Base-by-base conservation (phyloP, 2,888 invertebrate species). In the Pantelozetes paolii region DNA sequence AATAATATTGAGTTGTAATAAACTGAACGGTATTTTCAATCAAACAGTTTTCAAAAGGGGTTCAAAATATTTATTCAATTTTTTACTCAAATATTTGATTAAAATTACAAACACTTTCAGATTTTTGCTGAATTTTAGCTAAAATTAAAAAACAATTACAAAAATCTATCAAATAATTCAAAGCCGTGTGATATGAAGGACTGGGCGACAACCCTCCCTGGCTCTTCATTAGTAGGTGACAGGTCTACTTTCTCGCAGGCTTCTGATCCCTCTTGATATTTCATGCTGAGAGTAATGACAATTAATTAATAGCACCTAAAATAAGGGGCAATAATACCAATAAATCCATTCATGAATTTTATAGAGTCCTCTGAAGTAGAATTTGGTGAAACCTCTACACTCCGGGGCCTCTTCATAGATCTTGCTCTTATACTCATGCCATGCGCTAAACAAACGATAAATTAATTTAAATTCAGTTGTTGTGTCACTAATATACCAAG, bases 381-480 rank as follows among this genome's bases (percentile, higher is more conserved):
- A 1, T 28, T 69, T 26, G 8, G 36, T 2, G 13, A 69, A 42
- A 1, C 28, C 15, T 6, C 1, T 1, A 0, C n/a, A 13, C 20
- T 69, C 69, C 11, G 69, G 69, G 18, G 36, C 69, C 42, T 69
- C 69, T 20, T 42, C 69, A 3, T n/a, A 9, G 1, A 6, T 42
- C 28, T 45, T 23, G 28, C 20, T 5, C 42, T 69, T 42, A 11
- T 45, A 69, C 20, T 69, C 69, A 9, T 69, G 69, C 20, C n/a
- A 36, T 15, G 69, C 26, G 20, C 69, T 69, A 11, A 2, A 40
- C 50, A 20, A 5, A 11, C 26, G 13, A 54, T 28, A 57, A 30
- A 18, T 28, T 28, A 5, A 18, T 15, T 57, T 50, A 2, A 23
- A n/a, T 50, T 23, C 23, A 50, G 11, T 8, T 50, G 20, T 23